Percentiles rank a stretch among this genome's conserved stretches.
These are phyloP conservation scores for Leistus spinibarbis DNA, from an alignment of 2,888 invertebrate species.

Conservation along the genomic window DNA sequence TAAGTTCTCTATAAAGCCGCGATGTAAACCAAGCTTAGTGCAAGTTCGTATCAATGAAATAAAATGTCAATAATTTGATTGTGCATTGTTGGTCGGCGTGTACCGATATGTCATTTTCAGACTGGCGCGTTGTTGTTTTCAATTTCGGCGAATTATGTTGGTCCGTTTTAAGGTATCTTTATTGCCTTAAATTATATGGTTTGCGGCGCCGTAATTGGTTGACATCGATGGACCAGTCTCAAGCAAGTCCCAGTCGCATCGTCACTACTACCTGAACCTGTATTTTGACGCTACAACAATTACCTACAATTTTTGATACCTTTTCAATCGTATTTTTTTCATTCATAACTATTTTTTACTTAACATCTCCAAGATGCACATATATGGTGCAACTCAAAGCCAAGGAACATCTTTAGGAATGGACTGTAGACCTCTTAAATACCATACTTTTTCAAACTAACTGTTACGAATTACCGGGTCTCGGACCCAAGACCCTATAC, in stretches of 20 bases:
- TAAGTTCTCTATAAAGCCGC: no score
- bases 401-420: no score
- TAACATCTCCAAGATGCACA: no score
- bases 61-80: no score
- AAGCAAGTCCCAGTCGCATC: background rate
- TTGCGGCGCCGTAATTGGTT: slow-evolving; percentile 37
- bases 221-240: slow-evolving; percentile 10
- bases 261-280: background rate
- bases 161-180: slow-evolving; percentile 44
- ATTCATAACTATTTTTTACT: background rate
- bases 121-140: background rate
- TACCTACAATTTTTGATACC: background rate
- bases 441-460: no score
- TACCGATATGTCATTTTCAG: background rate
- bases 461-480: no score
- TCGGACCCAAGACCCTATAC: no score
- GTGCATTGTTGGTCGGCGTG: no score
- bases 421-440: no score
- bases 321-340: background rate
- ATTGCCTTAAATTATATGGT: slow-evolving; percentile 57
- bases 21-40: no score
- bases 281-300: background rate
- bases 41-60: no score
- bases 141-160: background rate
- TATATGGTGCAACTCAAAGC: no score